phyloP scores from a whole-genome alignment of 2,113 vertebrate genomes.

The Phylloscopus trochilus region DNA sequence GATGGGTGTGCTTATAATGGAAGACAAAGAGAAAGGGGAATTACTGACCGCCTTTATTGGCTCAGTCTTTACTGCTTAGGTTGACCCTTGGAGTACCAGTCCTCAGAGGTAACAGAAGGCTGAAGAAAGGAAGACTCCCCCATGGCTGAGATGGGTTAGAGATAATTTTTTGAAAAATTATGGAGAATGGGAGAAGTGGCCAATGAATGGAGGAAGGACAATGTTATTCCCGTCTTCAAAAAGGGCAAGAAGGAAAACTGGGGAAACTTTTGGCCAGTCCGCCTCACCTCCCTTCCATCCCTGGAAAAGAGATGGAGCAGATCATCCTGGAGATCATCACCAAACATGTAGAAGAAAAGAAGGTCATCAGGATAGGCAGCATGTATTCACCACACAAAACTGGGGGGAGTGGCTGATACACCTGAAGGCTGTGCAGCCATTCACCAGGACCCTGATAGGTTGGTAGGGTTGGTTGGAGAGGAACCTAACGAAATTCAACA shows the following conservation, averaged over 20 bases:
- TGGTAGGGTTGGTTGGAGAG: not conserved
- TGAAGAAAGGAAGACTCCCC: not conserved
- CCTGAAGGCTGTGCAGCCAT: not conserved
- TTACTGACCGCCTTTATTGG: not conserved
- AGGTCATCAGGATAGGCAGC: not conserved
- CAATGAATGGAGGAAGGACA: not conserved
- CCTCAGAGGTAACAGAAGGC: not conserved
- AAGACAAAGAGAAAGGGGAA: not conserved
- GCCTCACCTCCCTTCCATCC: not conserved
- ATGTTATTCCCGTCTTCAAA: not conserved
- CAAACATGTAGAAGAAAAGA: not conserved
- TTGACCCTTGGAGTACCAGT: not conserved
- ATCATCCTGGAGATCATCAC: not conserved
- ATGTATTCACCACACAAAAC: not conserved
- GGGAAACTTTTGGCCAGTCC: not conserved
- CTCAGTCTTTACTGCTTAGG: not conserved
- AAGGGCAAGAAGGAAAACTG: fast-evolving
- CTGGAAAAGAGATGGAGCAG: not conserved
- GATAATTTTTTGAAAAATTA: not conserved
- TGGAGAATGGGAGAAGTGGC: not conserved
- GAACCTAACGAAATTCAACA: not conserved
- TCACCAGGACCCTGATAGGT: not conserved
- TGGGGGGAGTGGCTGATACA: not conserved
- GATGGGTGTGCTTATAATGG: too few relatives aligned
- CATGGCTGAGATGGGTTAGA: fast-evolving